Percentiles rank a stretch among this genome's conserved stretches.
Evolutionary conservation across 2,797 vertebrate species (phyloP).

Genomic region (Micromesistius poutassou): DNA sequence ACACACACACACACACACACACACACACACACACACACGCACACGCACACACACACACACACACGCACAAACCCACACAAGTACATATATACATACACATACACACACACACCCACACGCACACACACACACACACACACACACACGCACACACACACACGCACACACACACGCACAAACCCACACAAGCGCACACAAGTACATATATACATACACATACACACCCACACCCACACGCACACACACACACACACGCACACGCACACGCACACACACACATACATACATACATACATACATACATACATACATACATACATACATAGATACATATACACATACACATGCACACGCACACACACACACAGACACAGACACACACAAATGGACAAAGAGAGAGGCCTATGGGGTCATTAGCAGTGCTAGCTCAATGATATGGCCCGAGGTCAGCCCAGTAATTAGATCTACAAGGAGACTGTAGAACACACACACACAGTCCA

Average conservation of each 20-base stretch:
- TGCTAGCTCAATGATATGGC: slow-evolving; percentile 50
- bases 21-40: slow-evolving; percentile 20
- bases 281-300: slow-evolving; percentile 3
- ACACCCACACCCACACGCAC: slow-evolving; percentile 19
- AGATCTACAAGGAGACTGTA: slow-evolving; percentile 58
- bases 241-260: slow-evolving; percentile 14
- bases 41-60: slow-evolving; percentile 9
- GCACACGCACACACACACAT: slow-evolving; percentile 1
- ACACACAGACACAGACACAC: slow-evolving; percentile 20
- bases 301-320: slow-evolving; percentile 9
- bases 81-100: slow-evolving; percentile 9
- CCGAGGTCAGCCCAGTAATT: slow-evolving; percentile 64
- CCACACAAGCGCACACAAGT: slow-evolving; percentile 12
- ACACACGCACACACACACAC: slow-evolving; percentile 4
- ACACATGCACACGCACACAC: slow-evolving; percentile 17
- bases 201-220: slow-evolving; percentile 10
- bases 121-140: slow-evolving; percentile 7
- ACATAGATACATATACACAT: slow-evolving; percentile 11
- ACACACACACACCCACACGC: slow-evolving; percentile 10
- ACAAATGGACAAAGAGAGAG: slow-evolving; percentile 9
- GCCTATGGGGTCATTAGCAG: slow-evolving; percentile 42
- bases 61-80: not conserved
- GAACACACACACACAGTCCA: slow-evolving; percentile 32
- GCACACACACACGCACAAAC: not conserved
- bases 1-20: slow-evolving; percentile 21